A percentile compares a stretch with the other conserved stretches of the same genome.
These are phyloP conservation scores for Drosophila eohydei DNA, from an alignment of 2,888 invertebrate genomes.

Conservation along the genomic window DNA sequence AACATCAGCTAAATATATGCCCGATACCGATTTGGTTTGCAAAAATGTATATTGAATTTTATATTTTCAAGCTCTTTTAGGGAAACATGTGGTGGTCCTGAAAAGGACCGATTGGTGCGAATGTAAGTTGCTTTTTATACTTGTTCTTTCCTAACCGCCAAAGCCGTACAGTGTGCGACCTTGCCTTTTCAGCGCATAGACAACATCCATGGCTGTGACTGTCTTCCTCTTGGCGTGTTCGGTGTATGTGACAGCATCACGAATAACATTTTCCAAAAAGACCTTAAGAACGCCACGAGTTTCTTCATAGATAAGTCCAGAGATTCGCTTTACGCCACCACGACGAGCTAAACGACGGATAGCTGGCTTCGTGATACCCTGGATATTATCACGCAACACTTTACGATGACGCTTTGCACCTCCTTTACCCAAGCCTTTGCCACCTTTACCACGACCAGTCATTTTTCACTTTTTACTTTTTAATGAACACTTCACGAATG, in stretches of 20 bases:
- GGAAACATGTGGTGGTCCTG: constrained; percentile 22
- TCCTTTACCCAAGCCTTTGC: constrained; percentile 91
- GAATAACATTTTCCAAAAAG: constrained; percentile 89
- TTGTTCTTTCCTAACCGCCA: constrained; percentile 21
- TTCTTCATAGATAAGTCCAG: constrained; percentile 92
- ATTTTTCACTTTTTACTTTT: constrained; percentile 88
- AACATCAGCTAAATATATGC: no score
- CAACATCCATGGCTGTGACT: constrained; percentile 85
- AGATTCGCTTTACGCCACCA: constrained; percentile 90
- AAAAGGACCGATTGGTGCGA: constrained; percentile 38
- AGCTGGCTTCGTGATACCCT: constrained; percentile 88
- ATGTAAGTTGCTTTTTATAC: not conserved
- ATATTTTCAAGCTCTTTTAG: not conserved
- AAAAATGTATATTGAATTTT: not conserved
- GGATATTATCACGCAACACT: constrained; percentile 91
- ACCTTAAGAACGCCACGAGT: constrained; percentile 90
- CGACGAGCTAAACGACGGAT: constrained; percentile 90
- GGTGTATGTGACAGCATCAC: constrained; percentile 86
- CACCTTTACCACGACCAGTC: constrained; percentile 93
- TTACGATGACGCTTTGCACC: constrained; percentile 94
- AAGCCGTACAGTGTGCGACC: constrained; percentile 89
- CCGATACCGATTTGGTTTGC: not conserved
- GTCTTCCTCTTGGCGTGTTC: constrained; percentile 24
- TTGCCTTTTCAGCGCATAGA: constrained; percentile 92
- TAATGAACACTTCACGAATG: constrained; percentile 79